A percentile compares a stretch with the other conserved stretches of the same genome.
Conservation (phyloP, 2,888 invertebrate genomes). For the Cryptophagus acutangulus region DNA sequence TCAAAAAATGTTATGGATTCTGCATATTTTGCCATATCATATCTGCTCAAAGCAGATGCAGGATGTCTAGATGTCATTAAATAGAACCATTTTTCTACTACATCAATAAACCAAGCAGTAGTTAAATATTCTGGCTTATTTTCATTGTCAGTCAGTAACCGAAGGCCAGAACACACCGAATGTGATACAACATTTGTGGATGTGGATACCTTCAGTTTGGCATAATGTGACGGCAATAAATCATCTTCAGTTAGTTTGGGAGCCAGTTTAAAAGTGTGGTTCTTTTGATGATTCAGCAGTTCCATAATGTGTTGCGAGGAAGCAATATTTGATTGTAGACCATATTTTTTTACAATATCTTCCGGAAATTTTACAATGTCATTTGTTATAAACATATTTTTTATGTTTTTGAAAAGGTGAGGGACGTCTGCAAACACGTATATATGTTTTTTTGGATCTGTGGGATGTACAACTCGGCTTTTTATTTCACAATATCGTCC, state of each 20-base stretch:
- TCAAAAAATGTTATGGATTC: conserved; percentile 14
- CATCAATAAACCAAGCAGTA: conserved; percentile 22
- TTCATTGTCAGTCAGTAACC: conserved; percentile 16
- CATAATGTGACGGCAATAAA: conserved; percentile 20
- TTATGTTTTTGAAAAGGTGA: conserved; percentile 26
- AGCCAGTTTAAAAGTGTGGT: conserved; percentile 16
- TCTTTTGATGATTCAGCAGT: conserved; percentile 13
- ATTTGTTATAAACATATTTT: conserved; percentile 20
- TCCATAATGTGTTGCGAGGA: conserved; percentile 19
- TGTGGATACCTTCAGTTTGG: conserved; percentile 24
- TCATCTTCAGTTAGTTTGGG: conserved; percentile 23
- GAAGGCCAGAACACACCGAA: conserved; percentile 18
- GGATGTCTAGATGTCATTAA: conserved; percentile 24
- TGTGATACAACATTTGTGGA: conserved; percentile 23
- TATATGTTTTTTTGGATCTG: conserved; percentile 14
- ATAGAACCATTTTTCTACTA: conserved; percentile 23
- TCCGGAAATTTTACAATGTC: conserved; percentile 18
- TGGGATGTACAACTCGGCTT: conserved; percentile 20
- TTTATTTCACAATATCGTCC: conserved; percentile 12
- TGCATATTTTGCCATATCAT: conserved; percentile 13
- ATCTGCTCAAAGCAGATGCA: conserved; percentile 17
- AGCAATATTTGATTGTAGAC: conserved; percentile 20
- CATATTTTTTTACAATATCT: conserved; percentile 15
- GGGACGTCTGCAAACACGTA: conserved; percentile 20
- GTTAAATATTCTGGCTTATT: conserved; percentile 19